Conservation (phyloP, 2,113 vertebrate genomes). For the Synodontis membranacea region DNA sequence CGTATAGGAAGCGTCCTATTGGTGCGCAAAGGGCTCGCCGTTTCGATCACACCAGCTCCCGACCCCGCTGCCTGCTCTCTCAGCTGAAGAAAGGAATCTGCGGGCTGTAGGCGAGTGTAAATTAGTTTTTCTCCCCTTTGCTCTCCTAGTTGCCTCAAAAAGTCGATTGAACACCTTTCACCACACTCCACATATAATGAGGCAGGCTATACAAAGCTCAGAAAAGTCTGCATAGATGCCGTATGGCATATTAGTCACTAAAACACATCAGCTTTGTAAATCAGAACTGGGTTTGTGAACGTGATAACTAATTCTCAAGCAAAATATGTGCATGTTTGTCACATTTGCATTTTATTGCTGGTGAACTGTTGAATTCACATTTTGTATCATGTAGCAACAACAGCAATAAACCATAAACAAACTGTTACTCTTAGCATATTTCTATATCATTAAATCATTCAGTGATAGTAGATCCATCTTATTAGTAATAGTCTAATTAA, state of each 20-base stretch:
- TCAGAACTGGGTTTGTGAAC: constrained; percentile 24
- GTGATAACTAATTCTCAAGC: constrained; percentile 45
- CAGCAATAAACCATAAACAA: constrained; percentile 38
- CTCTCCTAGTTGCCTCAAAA: constrained; percentile 52
- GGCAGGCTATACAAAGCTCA: constrained; percentile 55
- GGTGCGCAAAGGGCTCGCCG: constrained; percentile 55
- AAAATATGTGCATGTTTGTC: constrained; percentile 47
- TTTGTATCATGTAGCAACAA: constrained; percentile 38
- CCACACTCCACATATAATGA: constrained; percentile 64
- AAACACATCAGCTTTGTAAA: constrained; percentile 36
- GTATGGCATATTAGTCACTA: constrained; percentile 43
- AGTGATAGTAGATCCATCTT: neutral
- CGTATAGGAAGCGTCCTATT: constrained; percentile 59
- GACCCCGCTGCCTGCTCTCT: constrained; percentile 55
- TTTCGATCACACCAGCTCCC: constrained; percentile 64
- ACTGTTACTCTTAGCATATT: constrained; percentile 33
- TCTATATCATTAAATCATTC: constrained; percentile 33
- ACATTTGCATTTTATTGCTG: constrained; percentile 45
- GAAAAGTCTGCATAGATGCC: constrained; percentile 35
- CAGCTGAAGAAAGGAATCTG: constrained; percentile 53
- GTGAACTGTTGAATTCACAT: constrained; percentile 42
- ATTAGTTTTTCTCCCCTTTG: constrained; percentile 63
- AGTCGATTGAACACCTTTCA: constrained; percentile 55
- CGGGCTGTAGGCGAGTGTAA: constrained; percentile 63
- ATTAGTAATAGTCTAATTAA: neutral